Evolutionary conservation across 1,140 invertebrate species (phyloP), one percentile per base, ranked within the genome.

Genomic region (Apis mellifera): DNA sequence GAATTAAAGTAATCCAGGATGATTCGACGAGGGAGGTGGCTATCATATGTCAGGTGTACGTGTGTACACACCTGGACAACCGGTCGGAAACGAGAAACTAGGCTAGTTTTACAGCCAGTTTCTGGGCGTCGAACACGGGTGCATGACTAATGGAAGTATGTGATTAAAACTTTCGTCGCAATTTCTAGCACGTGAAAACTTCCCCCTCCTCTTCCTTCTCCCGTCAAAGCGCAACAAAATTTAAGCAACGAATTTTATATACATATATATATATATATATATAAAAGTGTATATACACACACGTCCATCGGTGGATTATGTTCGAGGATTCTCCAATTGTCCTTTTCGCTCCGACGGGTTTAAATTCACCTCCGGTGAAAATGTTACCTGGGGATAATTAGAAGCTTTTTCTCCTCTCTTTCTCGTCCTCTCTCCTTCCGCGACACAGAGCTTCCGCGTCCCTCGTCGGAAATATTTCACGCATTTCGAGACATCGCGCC

Each of bases 161-260:
- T 89, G 90, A 90, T 92, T 92, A 92, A 91, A 92, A 92, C 85
- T 92, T 92, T 90, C 76, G 85, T 88, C 87, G 89, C 91, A 90
- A 92, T 91, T 92, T 92, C 84, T 74, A 73, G 71, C 81, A 77
- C 71, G 82, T 86, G 32, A 85, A 86, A 85, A 86, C 73, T 85
- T 85, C 42, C 23, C 13, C 42, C 32, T 42, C 32, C 32, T 42
- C 32, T 42, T 42, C 32, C 32, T 42, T 42, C 5, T 42, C 32
- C 57, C 55, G 42, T 32, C 60, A 82, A 82, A 81, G 26, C 78
- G 21, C 42, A 50, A 50, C 65, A 65, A 79, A 72, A 78, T 78
- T 69, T 68, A 59, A 78, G 32, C 50, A 42, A 0, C 32, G 32
- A 26, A 52, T 78, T 32, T 32, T 42, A 7, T 32, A 23, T 72